A percentile compares a stretch with the other conserved stretches of the same genome.
Conservation (phyloP, 2,797 vertebrate genomes). For the Alauda arvensis region DNA sequence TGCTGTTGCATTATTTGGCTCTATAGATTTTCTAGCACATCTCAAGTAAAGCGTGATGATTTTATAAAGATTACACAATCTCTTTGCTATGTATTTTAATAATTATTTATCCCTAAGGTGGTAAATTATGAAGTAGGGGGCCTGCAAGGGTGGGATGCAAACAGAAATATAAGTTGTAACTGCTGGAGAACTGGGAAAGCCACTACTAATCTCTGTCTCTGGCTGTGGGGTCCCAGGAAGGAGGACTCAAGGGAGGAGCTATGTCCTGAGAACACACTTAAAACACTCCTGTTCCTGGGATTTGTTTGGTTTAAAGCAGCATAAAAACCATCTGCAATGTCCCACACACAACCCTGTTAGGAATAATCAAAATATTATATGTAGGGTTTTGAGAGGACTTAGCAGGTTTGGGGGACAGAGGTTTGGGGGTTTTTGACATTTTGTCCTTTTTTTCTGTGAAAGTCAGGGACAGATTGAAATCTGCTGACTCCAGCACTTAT, state of each 20-base stretch:
- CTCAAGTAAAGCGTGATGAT: background rate
- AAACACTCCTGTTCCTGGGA: background rate
- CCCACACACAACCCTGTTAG: background rate
- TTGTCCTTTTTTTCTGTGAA: background rate
- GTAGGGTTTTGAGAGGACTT: background rate
- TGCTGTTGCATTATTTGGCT: background rate
- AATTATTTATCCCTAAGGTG: background rate
- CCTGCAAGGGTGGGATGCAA: background rate
- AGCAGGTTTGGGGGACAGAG: background rate
- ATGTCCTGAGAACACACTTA: background rate
- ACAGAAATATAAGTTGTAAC: background rate
- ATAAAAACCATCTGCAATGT: background rate
- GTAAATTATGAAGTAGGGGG: background rate
- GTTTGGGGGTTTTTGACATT: accelerated
- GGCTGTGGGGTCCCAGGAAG: background rate
- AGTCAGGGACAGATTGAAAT: conserved; percentile 8
- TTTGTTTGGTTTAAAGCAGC: background rate
- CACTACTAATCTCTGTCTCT: background rate
- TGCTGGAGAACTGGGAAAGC: background rate
- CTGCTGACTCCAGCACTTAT: background rate
- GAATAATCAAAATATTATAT: background rate
- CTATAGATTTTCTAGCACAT: background rate
- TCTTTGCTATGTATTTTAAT: background rate
- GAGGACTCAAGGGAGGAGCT: background rate
- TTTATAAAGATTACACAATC: background rate